These are phyloP conservation scores for Conopomorpha cramerella DNA, from an alignment of 1,140 invertebrate genomes.

Conservation along the genomic window DNA sequence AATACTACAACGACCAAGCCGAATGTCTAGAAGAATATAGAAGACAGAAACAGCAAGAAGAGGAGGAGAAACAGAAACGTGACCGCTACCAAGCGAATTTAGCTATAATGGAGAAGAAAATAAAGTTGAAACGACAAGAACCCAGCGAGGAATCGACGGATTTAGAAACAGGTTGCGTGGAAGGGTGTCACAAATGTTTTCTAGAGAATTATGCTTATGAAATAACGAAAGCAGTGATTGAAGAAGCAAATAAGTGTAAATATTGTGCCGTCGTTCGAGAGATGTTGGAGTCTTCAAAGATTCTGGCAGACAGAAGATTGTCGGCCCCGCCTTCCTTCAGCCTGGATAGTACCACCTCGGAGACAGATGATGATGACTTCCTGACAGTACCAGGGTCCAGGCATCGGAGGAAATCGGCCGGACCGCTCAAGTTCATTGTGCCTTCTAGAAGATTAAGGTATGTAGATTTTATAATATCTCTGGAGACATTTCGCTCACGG, in stretches of 20 bases:
- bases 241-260: conserved; percentile 43
- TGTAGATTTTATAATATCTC: too few species aligned
- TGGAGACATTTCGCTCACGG: too few species aligned
- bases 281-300: conserved; percentile 43
- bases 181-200: conserved; percentile 55
- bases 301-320: conserved; percentile 26
- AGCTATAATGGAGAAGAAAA: conserved; percentile 30
- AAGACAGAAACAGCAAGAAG: conserved; percentile 36
- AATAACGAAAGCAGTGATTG: conserved; percentile 49
- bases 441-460: conserved; percentile 42
- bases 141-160: conserved; percentile 54
- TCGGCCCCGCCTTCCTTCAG: conserved; percentile 43
- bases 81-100: conserved; percentile 21
- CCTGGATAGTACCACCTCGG: conserved; percentile 28
- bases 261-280: conserved; percentile 55
- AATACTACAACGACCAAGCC: conserved; percentile 59
- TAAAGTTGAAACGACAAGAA: conserved; percentile 31
- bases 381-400: conserved; percentile 28
- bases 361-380: conserved; percentile 31
- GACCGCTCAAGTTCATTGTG: conserved; percentile 41
- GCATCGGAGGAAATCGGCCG: conserved; percentile 47
- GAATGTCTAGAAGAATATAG: conserved; percentile 54
- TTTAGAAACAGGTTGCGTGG: conserved; percentile 31
- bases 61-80: conserved; percentile 31
- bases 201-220: conserved; percentile 55